A percentile compares a stretch with the other conserved stretches of the same genome.
phyloP scores from a whole-genome alignment of 2,888 invertebrate species.

The Escarpia spicata region DNA sequence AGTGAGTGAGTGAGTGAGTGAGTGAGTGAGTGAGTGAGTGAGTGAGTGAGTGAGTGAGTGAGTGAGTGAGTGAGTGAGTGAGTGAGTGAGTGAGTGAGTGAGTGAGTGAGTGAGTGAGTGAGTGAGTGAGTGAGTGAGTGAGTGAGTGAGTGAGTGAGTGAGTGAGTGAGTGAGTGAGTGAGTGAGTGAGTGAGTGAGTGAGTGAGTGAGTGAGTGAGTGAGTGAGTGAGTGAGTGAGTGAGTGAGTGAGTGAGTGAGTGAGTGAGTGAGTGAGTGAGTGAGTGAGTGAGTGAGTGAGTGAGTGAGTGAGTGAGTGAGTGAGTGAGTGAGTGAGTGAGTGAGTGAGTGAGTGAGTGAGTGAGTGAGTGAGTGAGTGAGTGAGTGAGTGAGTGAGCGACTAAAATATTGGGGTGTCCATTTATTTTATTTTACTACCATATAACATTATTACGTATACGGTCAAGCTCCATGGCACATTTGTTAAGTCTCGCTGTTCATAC shows the following conservation, averaged over 20 bases:
- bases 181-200: slow-evolving; percentile 36
- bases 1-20: no score
- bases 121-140: slow-evolving; percentile 34
- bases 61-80: no score
- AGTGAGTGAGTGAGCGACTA: not conserved
- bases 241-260: slow-evolving; percentile 28
- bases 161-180: slow-evolving; percentile 36
- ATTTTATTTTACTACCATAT: not conserved
- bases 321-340: no score
- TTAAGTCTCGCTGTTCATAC: not conserved
- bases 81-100: slow-evolving; percentile 35
- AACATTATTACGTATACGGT: not conserved
- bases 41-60: no score
- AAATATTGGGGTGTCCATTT: not conserved
- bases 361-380: not conserved
- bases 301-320: slow-evolving; percentile 33
- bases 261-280: slow-evolving; percentile 35
- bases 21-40: no score
- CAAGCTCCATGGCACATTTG: not conserved
- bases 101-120: slow-evolving; percentile 32
- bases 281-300: slow-evolving; percentile 35
- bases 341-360: no score
- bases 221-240: slow-evolving; percentile 28
- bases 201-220: slow-evolving; percentile 36
- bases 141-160: slow-evolving; percentile 35